Evolutionary conservation across 2,888 invertebrate species (phyloP).

Genomic region (Tiliacea aurago): DNA sequence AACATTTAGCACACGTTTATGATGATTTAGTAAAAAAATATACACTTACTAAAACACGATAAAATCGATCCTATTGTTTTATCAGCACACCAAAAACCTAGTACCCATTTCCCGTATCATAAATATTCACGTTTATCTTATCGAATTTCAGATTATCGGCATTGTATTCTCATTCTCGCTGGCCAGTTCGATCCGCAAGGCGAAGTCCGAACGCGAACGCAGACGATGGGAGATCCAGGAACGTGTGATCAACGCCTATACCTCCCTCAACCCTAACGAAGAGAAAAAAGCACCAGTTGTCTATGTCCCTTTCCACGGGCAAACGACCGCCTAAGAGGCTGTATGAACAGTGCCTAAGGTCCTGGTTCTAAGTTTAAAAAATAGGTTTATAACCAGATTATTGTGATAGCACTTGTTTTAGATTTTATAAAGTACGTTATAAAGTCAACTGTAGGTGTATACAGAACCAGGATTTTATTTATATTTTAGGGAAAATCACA

Average conservation of each 20-base stretch:
- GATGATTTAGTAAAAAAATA: not conserved
- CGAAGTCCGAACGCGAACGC: conserved; percentile 93
- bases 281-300: conserved; percentile 84
- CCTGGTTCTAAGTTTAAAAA: conserved; percentile 41
- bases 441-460: conserved; percentile 45
- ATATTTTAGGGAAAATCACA: conserved; percentile 14
- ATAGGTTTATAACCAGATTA: conserved; percentile 9
- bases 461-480: conserved; percentile 21
- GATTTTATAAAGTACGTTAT: conserved; percentile 1
- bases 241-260: conserved; percentile 89
- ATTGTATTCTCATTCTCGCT: conserved; percentile 97
- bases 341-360: conserved; percentile 20
- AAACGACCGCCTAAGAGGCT: conserved; percentile 76
- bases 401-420: conserved; percentile 36
- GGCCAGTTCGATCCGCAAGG: conserved; percentile 95
- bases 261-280: conserved; percentile 82
- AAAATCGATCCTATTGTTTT: conserved; percentile 1
- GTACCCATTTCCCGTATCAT: conserved; percentile 17
- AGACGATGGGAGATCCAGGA: conserved; percentile 93
- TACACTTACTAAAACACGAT: not conserved
- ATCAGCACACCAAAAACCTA: conserved; percentile 9
- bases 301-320: conserved; percentile 89
- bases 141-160: conserved; percentile 93
- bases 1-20: not conserved
- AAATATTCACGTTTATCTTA: conserved; percentile 51